Conservation (phyloP, 2,888 invertebrate species). For the Agrenia bidenticulata region DNA sequence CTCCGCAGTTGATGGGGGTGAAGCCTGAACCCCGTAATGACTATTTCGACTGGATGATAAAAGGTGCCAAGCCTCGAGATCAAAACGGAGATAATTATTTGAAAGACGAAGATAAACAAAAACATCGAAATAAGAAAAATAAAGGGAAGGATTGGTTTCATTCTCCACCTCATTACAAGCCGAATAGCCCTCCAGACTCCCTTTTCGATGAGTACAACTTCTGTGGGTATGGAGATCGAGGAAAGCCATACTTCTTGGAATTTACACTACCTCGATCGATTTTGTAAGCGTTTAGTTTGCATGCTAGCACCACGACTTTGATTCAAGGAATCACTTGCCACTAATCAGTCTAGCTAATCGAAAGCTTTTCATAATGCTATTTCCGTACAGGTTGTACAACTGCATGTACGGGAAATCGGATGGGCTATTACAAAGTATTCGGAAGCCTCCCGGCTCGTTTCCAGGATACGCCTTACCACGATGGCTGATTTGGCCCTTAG, state of each 20-base stretch:
- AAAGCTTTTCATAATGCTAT: too few species aligned
- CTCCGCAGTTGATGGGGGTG: too few species aligned
- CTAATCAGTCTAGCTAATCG: too few species aligned
- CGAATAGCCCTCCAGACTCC: conserved; percentile 16
- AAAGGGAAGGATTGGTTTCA: conserved; percentile 28
- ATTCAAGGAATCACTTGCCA: too few species aligned
- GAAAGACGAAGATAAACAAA: conserved; percentile 20
- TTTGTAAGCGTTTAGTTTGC: not conserved
- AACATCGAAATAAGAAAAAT: too few species aligned
- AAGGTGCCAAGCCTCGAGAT: conserved; percentile 20
- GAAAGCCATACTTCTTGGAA: conserved; percentile 21
- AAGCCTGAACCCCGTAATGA: conserved; percentile 31
- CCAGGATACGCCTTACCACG: not conserved
- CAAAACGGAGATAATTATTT: conserved; percentile 5
- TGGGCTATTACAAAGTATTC: too few species aligned
- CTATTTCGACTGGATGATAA: conserved; percentile 29
- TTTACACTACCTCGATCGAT: conserved; percentile 25
- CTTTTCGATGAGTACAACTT: conserved; percentile 28
- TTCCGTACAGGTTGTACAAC: not conserved
- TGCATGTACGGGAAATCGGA: not conserved
- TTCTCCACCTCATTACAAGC: conserved; percentile 26
- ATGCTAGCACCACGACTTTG: too few species aligned
- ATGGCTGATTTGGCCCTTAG: conserved; percentile 1
- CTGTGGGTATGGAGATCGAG: conserved; percentile 32
- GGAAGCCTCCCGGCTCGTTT: not conserved